Percentiles rank a stretch among this genome's conserved stretches.
phyloP scores from a whole-genome alignment of 1,140 invertebrate genomes.

The Harpegnathos saltator region DNA sequence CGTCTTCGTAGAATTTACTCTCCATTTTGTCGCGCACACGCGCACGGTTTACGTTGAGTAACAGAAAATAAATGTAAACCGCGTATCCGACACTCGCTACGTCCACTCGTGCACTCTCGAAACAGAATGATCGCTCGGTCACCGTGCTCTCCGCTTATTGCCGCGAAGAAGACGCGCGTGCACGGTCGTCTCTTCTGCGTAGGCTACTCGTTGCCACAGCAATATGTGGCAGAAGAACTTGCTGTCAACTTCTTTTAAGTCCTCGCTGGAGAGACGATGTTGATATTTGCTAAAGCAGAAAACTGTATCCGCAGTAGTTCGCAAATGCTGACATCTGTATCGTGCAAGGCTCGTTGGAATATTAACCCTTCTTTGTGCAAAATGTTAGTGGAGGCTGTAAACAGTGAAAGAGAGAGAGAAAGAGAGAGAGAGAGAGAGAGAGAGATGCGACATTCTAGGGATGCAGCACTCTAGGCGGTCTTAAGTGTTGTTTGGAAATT shows the following conservation, averaged over 20 bases:
- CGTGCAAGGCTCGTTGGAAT: no score
- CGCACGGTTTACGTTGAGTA: neutral
- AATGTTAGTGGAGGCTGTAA: no score
- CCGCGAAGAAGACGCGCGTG: slow-evolving; percentile 1
- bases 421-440: no score
- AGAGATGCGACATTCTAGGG: no score
- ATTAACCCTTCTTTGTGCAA: no score
- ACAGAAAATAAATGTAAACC: slow-evolving; percentile 45
- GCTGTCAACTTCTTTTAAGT: slow-evolving; percentile 13
- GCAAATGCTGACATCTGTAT: no score
- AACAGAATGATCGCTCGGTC: slow-evolving; percentile 26
- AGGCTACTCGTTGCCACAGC: slow-evolving; percentile 23
- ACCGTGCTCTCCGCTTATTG: slow-evolving; percentile 41
- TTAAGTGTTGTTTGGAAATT: no score
- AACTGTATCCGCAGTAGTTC: neutral
- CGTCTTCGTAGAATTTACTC: no score
- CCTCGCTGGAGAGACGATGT: slow-evolving; percentile 3
- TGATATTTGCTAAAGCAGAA: neutral
- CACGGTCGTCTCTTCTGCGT: slow-evolving; percentile 33
- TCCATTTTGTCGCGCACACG: neutral
- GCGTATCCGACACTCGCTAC: neutral
- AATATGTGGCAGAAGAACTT: neutral
- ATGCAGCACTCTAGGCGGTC: no score
- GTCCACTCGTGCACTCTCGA: neutral
- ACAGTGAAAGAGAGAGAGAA: no score